Evolutionary conservation across 2,888 invertebrate genomes (phyloP).

Genomic region (Acanthopleura granulata): DNA sequence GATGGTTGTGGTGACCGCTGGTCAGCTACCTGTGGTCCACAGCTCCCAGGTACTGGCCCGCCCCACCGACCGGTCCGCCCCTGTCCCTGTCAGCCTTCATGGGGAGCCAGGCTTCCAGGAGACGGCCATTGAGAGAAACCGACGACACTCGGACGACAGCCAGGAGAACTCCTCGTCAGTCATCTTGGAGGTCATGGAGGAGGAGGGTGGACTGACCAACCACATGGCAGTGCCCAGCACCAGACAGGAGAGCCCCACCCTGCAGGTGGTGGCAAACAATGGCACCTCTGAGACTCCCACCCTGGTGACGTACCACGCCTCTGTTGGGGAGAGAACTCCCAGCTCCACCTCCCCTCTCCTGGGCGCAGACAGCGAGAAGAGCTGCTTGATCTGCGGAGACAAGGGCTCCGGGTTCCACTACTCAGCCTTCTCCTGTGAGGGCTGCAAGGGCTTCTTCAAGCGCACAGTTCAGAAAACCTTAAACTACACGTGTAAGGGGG

Average conservation of each 20-base stretch:
- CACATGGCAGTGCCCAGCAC: not conserved
- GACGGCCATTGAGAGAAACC: not conserved
- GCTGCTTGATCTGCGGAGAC: slow-evolving; percentile 66
- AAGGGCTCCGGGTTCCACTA: slow-evolving; percentile 68
- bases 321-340: not conserved
- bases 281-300: not conserved
- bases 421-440: slow-evolving; percentile 68
- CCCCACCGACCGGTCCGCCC: not conserved
- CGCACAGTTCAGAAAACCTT: slow-evolving; percentile 68
- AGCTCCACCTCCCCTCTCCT: not conserved
- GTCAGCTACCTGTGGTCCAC: not conserved
- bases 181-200: not conserved
- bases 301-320: not conserved
- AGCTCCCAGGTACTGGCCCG: not conserved
- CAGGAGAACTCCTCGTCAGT: not conserved
- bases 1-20: not conserved
- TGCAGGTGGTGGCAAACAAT: not conserved
- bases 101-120: no score
- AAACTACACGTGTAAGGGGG: slow-evolving; percentile 64
- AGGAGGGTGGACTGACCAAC: not conserved
- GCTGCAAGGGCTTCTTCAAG: slow-evolving; percentile 70
- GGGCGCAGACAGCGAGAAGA: slow-evolving; percentile 18
- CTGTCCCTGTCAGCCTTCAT: no score
- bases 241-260: not conserved
- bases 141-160: not conserved